These are phyloP conservation scores for Onychorhynchus coronatus DNA, from an alignment of 2,113 vertebrate species.

Conservation along the genomic window DNA sequence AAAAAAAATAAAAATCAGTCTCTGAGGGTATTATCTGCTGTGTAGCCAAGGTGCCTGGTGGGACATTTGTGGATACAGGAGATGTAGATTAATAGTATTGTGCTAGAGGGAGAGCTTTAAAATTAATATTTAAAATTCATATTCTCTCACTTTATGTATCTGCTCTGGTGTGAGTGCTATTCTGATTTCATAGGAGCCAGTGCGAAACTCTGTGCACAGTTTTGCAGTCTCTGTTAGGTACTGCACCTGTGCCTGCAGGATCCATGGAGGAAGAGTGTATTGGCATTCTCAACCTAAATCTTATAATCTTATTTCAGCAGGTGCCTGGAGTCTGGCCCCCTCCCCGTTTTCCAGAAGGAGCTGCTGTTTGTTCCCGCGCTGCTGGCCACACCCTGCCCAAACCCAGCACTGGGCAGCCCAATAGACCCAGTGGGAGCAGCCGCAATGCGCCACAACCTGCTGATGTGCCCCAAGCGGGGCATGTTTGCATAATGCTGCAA, in stretches of 20 bases:
- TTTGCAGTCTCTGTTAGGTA: background rate
- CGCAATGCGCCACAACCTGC: accelerated
- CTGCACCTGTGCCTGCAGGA: background rate
- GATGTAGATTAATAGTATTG: background rate
- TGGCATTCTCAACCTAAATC: background rate
- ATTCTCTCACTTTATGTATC: background rate
- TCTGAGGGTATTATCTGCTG: background rate
- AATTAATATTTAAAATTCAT: background rate
- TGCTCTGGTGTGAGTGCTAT: background rate
- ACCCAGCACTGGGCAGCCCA: background rate
- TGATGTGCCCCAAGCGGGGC: accelerated
- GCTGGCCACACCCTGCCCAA: background rate
- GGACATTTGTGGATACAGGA: background rate
- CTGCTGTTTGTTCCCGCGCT: background rate
- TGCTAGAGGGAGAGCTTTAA: background rate
- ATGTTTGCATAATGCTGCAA: accelerated
- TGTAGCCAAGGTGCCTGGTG: background rate
- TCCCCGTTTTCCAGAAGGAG: background rate
- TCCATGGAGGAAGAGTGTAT: accelerated
- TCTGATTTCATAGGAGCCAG: background rate
- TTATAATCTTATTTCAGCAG: background rate
- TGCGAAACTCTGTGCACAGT: accelerated
- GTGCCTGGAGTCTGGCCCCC: background rate
- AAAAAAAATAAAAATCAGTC: background rate
- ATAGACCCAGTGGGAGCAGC: accelerated